These are phyloP conservation scores for Tachysurus fulvidraco DNA, from an alignment of 2,113 vertebrate genomes.

Conservation along the genomic window DNA sequence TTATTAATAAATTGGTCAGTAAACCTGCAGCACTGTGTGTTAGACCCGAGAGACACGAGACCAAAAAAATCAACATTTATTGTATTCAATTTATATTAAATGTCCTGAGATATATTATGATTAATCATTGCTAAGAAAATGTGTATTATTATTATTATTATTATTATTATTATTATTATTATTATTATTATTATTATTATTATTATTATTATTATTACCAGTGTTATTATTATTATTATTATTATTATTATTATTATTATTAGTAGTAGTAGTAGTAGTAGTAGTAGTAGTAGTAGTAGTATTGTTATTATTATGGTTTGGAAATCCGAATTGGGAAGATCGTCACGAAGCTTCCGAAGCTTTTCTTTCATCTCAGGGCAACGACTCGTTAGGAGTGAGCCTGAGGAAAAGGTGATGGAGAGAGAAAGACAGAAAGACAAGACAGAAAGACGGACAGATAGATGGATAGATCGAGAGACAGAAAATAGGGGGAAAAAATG, in stretches of 20 bases:
- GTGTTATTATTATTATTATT: no score
- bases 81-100: neutral
- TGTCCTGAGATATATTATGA: neutral
- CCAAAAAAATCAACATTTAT: neutral
- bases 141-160: neutral
- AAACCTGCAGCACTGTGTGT: neutral
- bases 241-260: no score
- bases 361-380: conserved; percentile 86
- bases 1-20: neutral
- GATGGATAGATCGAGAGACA: neutral
- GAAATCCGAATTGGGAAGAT: conserved; percentile 32
- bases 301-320: no score
- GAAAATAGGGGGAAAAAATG: neutral
- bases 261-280: no score
- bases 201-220: neutral
- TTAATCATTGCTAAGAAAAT: neutral
- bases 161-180: no score
- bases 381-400: conserved; percentile 76
- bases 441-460: conserved; percentile 60
- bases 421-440: conserved; percentile 60
- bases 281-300: no score
- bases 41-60: neutral
- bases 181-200: no score
- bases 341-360: conserved; percentile 53
- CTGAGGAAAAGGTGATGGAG: conserved; percentile 69